Evolutionary conservation across 2,113 vertebrate genomes (phyloP).

Genomic region (Otolemur garnettii): DNA sequence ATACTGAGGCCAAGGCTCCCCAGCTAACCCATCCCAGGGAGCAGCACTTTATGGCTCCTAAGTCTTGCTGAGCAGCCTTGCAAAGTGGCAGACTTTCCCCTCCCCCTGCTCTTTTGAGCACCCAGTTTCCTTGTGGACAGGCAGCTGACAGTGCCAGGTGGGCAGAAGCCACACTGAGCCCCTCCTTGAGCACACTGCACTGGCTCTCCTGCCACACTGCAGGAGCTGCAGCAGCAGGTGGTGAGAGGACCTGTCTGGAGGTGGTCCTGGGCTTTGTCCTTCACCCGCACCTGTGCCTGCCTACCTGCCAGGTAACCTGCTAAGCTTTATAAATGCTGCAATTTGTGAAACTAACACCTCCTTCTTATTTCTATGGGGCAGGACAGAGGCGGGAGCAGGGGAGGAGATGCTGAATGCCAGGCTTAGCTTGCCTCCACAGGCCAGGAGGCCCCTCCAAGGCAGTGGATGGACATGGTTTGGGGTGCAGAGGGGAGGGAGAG

Average conservation of each 20-base stretch:
- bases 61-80: neutral
- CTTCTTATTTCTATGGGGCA: constrained; percentile 15
- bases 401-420: neutral
- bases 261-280: constrained; percentile 10
- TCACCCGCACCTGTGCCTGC: constrained; percentile 35
- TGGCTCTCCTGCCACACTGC: neutral
- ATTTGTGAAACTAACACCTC: constrained; percentile 49
- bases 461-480: accelerated
- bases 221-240: constrained; percentile 2
- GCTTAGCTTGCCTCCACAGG: accelerated
- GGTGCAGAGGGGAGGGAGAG: too few relatives aligned
- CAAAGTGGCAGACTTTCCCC: accelerated
- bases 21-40: neutral
- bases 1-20: accelerated
- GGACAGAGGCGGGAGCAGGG: neutral
- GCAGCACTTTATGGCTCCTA: neutral
- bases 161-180: neutral
- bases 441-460: neutral
- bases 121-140: neutral
- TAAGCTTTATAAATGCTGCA: neutral
- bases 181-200: neutral
- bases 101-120: neutral
- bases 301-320: constrained; percentile 36
- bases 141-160: neutral
- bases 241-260: constrained; percentile 2